Conservation (phyloP, 2,888 invertebrate species). For the Tetramorium bicarinatum region DNA sequence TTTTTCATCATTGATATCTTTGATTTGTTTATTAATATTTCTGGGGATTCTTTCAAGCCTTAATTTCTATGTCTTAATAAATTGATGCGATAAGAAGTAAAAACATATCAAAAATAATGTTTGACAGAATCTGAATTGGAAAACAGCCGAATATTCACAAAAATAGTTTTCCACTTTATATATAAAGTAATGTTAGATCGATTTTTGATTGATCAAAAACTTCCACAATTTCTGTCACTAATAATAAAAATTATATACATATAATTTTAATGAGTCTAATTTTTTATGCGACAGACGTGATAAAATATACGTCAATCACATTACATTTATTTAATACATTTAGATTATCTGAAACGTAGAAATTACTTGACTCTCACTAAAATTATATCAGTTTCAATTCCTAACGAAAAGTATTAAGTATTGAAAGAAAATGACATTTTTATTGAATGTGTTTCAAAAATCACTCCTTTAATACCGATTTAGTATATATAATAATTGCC, state of each 20-base stretch:
- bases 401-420: neutral
- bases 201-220: neutral
- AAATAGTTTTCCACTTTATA: slow-evolving; percentile 5
- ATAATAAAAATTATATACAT: neutral
- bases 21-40: slow-evolving; percentile 26
- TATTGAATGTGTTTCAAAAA: slow-evolving; percentile 17
- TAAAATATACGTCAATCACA: neutral
- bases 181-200: neutral
- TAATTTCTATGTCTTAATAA: neutral
- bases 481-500: neutral
- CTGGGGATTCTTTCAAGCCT: neutral
- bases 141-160: neutral
- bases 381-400: neutral
- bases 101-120: neutral
- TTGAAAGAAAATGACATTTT: neutral
- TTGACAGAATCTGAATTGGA: neutral
- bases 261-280: slow-evolving; percentile 20
- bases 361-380: neutral
- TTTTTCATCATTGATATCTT: neutral
- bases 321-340: neutral
- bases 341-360: neutral
- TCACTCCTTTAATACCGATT: slow-evolving; percentile 8
- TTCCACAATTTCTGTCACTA: slow-evolving; percentile 22
- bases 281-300: neutral
- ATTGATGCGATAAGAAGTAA: neutral